A percentile compares a stretch with the other conserved stretches of the same genome.
These are phyloP conservation scores for Sturnus vulgaris DNA, from an alignment of 2,113 vertebrate genomes.

Conservation along the genomic window DNA sequence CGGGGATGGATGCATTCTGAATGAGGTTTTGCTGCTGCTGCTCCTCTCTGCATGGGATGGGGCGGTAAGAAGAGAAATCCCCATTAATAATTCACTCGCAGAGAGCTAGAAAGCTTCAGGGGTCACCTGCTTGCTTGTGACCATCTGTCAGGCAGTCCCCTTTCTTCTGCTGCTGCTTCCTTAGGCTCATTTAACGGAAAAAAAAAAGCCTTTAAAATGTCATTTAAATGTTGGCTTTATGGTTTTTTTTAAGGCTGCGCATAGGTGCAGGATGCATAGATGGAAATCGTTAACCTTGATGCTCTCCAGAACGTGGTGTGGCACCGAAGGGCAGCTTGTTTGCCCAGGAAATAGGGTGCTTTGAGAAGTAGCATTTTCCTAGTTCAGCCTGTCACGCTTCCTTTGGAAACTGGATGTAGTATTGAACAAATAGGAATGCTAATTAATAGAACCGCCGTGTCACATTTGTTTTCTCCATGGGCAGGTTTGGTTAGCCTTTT, in stretches of 20 bases:
- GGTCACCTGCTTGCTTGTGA: conserved; percentile 35
- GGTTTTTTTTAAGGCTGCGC: neutral
- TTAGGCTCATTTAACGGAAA: neutral
- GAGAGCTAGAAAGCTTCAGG: conserved; percentile 37
- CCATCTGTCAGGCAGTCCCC: conserved; percentile 41
- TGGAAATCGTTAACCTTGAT: neutral
- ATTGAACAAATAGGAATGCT: conserved; percentile 33
- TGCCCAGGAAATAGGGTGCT: neutral
- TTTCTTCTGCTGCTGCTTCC: neutral
- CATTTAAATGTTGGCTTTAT: neutral
- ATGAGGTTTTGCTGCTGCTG: neutral
- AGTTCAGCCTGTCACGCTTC: neutral
- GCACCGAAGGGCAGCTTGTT: neutral
- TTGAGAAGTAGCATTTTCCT: conserved; percentile 22
- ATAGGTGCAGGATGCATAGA: neutral
- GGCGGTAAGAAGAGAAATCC: conserved; percentile 59
- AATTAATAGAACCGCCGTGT: conserved; percentile 14
- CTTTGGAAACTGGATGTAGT: conserved; percentile 27
- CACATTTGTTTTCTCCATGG: conserved; percentile 9
- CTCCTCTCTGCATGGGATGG: conserved; percentile 52
- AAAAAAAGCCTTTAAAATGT: neutral
- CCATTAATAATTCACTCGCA: conserved; percentile 57
- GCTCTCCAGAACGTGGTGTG: neutral
- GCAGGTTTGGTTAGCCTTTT: neutral
- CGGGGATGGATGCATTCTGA: conserved; percentile 7